Conservation (phyloP, 2,888 invertebrate species). For the Caradrina clavipalpis region DNA sequence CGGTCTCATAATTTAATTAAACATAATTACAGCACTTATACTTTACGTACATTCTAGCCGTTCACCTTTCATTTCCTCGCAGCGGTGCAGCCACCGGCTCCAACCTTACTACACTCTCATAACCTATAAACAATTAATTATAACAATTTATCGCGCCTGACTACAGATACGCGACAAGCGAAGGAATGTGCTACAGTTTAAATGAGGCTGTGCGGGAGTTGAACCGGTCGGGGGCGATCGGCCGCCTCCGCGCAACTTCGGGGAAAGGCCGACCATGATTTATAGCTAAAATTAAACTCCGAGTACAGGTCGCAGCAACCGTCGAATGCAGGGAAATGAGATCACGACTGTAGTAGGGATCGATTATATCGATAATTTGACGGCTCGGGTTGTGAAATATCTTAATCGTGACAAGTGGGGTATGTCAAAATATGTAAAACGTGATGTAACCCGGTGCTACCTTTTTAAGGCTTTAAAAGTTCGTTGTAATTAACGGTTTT, state of each 20-base stretch:
- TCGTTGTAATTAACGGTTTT: conserved; percentile 59
- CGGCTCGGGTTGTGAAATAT: conserved; percentile 65
- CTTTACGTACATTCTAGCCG: conserved; percentile 51
- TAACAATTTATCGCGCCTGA: conserved; percentile 60
- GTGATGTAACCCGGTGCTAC: conserved; percentile 53
- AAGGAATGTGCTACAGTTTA: conserved; percentile 91
- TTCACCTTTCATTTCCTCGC: conserved; percentile 61
- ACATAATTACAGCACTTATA: conserved; percentile 53
- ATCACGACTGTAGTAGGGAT: conserved; percentile 67
- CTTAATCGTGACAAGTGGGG: conserved; percentile 69
- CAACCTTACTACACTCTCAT: conserved; percentile 58
- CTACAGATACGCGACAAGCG: conserved; percentile 79
- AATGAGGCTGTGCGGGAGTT: conserved; percentile 88
- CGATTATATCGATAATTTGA: conserved; percentile 72
- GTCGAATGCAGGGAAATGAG: conserved; percentile 69
- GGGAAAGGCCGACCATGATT: conserved; percentile 89
- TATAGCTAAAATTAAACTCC: conserved; percentile 87
- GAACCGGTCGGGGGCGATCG: conserved; percentile 84
- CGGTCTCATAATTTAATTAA: conserved; percentile 49
- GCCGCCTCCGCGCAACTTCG: conserved; percentile 85
- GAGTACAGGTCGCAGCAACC: conserved; percentile 66
- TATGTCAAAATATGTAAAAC: conserved; percentile 59
- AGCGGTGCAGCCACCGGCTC: conserved; percentile 32
- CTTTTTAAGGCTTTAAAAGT: conserved; percentile 55
- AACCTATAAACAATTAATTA: conserved; percentile 60